Base-by-base conservation (phyloP, 37 sponge, comb jelly and placozoan genomes). In the Oopsacas minuta region DNA sequence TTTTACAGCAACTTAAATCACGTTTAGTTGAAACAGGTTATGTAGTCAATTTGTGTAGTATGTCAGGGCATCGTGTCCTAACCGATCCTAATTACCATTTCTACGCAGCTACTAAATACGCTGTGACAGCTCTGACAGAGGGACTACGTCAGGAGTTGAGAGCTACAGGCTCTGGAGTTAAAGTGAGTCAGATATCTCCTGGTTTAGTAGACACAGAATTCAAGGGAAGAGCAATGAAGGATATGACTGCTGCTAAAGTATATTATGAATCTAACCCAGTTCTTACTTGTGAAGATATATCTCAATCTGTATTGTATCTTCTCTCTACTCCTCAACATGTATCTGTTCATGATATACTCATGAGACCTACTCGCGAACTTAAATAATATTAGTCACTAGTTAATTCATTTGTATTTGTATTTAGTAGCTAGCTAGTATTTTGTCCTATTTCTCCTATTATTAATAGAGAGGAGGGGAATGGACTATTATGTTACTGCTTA, bases 51-150 rank as follows among this genome's bases (percentile, higher is more conserved):
- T 15, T 93, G 52, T 52, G 0, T 69, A 93, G 94, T 53, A 52
- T 90, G 82, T 85, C 88, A 36, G 94, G 94, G 17, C 92, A 94
- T 38, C 83, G 88, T 0, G 52, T 90, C 0, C 37, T 81, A 36
- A 82, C 37, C 0, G 23, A 36, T n/a, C 34, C 36, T 32, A 84
- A 82, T 35, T 35, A 23, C n/a, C 85, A 84, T 52, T 90, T 93
- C 83, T 93, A 93, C 85, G 49, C 83, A 53, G 91, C 87, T 25
- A 90, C 94, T 0, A 94, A 94, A 81, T 82, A 52, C 84, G 94
- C 94, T 36, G 90, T 94, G 25, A 94, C 90, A 37, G 92, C 89
- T 38, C 52, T 94, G 20, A 90, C 90, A 36, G 94, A 94, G 81
- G 90, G 89, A 0, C 53, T 90, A 0, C 85, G 94, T 36, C 42